phyloP scores from a whole-genome alignment of 1,140 invertebrate genomes.

The Drosophila tropicalis region DNA sequence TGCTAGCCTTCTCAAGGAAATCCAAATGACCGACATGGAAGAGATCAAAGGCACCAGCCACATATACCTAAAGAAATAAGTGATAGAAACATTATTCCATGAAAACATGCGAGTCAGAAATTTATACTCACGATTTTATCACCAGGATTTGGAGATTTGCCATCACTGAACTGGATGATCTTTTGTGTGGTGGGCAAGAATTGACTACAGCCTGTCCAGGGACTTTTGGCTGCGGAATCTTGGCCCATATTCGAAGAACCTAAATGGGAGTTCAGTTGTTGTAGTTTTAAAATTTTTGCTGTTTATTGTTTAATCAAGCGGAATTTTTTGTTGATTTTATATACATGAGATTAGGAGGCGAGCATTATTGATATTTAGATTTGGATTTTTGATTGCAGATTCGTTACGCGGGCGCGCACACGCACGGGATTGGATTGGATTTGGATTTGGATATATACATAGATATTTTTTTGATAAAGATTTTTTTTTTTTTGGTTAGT shows the following conservation, averaged over 20 bases:
- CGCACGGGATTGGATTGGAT: constrained; percentile 54
- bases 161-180: constrained; percentile 98
- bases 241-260: constrained; percentile 91
- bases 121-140: constrained; percentile 89
- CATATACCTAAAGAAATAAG: constrained; percentile 88
- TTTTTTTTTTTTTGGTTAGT: constrained; percentile 63
- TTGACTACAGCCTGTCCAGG: constrained; percentile 98
- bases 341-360: constrained; percentile 21
- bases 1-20: constrained; percentile 95
- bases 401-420: constrained; percentile 63
- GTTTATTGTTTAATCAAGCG: constrained; percentile 31
- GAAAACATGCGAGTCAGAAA: neutral
- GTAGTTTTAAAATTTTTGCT: constrained; percentile 66
- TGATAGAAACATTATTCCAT: neutral
- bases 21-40: constrained; percentile 99
- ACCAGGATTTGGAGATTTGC: constrained; percentile 93
- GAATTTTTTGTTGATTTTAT: constrained; percentile 32
- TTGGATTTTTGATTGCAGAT: constrained; percentile 52
- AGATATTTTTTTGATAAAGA: constrained; percentile 38
- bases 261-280: constrained; percentile 74
- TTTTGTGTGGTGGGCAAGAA: constrained; percentile 99
- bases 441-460: constrained; percentile 49
- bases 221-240: constrained; percentile 93
- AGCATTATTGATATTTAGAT: constrained; percentile 40
- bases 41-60: constrained; percentile 98